Evolutionary conservation across 1,140 invertebrate genomes (phyloP), one percentile per base, ranked within the genome.

Genomic region (Panagrolaimus sp.): DNA sequence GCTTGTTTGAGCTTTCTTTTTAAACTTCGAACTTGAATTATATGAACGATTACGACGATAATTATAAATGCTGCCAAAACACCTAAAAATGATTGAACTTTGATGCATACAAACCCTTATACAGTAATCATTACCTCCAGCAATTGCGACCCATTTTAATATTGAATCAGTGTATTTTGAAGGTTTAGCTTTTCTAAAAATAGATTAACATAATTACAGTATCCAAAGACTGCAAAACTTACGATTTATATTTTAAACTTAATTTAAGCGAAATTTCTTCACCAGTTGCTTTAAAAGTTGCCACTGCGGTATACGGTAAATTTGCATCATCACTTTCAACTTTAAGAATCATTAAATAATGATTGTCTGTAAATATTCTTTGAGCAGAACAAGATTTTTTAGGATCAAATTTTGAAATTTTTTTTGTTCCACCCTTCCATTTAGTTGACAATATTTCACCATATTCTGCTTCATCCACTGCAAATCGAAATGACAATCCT

Each of bases 1-100:
- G 51, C 51, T 57, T 57, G 51, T 4, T 20, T 27, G 8, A 57
- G n/a, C n/a, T 57, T 57, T 16, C n/a, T 20, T 16, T 57, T 57
- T 13, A 57, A 57, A 27, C 51, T 57, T 20, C 51, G 51, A 27
- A 57, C 51, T 57, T 57, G 51, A 27, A 57, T 57, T 20, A 20
- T 25, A 23, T 57, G 51, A 27, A 57, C 20, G 1, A 57, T 8
- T 5, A 57, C 27, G 4, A 57, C 51, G 4, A 20, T 27, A 20
- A 57, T 57, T 5, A 57, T 11, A 13, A 57, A 57, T 5, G 27
- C 20, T 1, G n/a, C 27, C 51, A 57, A 57, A n/a, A 57, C 31
- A 38, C 31, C 31, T 38, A 38, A 38, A 38, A 38, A 4, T 38
- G 31, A 38, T 4, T 38, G 2, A n/a, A n/a, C 7, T 38, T 38